Conservation (phyloP, 2,888 invertebrate genomes). For the Pollenia griseotomentosa region DNA sequence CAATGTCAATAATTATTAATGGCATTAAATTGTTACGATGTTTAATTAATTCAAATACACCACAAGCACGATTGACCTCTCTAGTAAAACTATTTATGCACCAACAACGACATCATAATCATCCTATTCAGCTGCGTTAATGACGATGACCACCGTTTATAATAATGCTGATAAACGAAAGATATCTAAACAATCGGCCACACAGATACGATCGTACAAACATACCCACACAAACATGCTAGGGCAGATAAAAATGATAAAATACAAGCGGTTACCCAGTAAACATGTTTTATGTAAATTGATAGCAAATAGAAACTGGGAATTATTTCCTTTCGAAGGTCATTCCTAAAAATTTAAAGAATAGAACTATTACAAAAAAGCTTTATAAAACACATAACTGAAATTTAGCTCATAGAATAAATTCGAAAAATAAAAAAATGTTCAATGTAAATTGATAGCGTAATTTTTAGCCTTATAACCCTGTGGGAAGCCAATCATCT, state of each 20-base stretch:
- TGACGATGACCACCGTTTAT: slow-evolving; percentile 45
- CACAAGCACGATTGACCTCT: slow-evolving; percentile 17
- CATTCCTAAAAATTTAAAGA: too few species aligned
- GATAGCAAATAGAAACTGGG: too few species aligned
- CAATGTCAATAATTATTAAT: slow-evolving; percentile 69
- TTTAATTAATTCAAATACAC: slow-evolving; percentile 67
- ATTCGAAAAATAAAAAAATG: too few species aligned
- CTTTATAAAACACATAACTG: too few species aligned
- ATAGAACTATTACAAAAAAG: too few species aligned
- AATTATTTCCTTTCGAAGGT: too few species aligned
- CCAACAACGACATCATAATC: not conserved
- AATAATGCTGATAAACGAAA: slow-evolving; percentile 14
- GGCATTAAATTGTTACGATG: slow-evolving; percentile 63
- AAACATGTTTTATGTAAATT: too few species aligned
- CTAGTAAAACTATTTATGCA: not conserved
- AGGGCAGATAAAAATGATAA: slow-evolving; percentile 40
- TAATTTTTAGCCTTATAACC: too few species aligned
- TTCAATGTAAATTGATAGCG: too few species aligned
- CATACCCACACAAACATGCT: not conserved
- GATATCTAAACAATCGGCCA: slow-evolving; percentile 32
- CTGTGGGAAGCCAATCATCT: too few species aligned
- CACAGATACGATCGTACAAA: slow-evolving; percentile 6
- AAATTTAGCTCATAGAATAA: too few species aligned
- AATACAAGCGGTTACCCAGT: not conserved
- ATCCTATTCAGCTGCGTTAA: not conserved